phyloP scores from a whole-genome alignment of 2,888 invertebrate species.

The Mystacides longicornis region DNA sequence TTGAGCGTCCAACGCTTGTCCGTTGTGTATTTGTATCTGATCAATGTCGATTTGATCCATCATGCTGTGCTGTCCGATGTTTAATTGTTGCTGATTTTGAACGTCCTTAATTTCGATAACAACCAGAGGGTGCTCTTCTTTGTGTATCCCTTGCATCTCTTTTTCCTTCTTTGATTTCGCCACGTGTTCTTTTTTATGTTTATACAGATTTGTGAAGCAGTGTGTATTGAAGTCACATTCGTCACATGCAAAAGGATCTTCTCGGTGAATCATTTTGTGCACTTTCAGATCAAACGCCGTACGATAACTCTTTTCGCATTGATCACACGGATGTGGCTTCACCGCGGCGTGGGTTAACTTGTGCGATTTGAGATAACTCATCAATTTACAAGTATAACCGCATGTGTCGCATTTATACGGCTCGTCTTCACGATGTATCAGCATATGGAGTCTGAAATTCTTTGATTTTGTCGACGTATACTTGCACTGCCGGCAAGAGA shows the following conservation, averaged over 20 bases:
- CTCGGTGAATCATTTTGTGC: constrained; percentile 15
- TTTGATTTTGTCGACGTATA: constrained; percentile 43
- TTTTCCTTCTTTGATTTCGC: constrained; percentile 3
- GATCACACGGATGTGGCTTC: constrained; percentile 12
- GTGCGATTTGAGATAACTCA: constrained; percentile 15
- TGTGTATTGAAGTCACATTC: constrained; percentile 15
- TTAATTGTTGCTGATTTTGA: not conserved
- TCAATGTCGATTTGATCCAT: not conserved
- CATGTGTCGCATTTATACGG: constrained; percentile 45
- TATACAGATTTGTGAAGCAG: constrained; percentile 15
- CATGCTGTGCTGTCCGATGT: not conserved
- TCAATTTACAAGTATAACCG: constrained; percentile 14
- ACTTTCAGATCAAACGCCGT: constrained; percentile 15
- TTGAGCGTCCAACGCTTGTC: not conserved
- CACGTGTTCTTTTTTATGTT: constrained; percentile 14
- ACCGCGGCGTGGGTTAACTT: constrained; percentile 14
- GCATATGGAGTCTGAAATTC: constrained; percentile 43
- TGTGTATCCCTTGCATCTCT: not conserved
- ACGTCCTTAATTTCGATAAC: not conserved
- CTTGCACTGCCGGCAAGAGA: constrained; percentile 34
- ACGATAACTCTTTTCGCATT: constrained; percentile 14
- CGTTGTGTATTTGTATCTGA: constrained; percentile 6
- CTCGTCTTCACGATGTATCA: constrained; percentile 43
- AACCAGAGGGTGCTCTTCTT: not conserved
- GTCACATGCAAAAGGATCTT: constrained; percentile 14